A percentile compares a stretch with the other conserved stretches of the same genome.
These are phyloP conservation scores for Columba guinea DNA, from an alignment of 2,797 vertebrate genomes.

Conservation along the genomic window DNA sequence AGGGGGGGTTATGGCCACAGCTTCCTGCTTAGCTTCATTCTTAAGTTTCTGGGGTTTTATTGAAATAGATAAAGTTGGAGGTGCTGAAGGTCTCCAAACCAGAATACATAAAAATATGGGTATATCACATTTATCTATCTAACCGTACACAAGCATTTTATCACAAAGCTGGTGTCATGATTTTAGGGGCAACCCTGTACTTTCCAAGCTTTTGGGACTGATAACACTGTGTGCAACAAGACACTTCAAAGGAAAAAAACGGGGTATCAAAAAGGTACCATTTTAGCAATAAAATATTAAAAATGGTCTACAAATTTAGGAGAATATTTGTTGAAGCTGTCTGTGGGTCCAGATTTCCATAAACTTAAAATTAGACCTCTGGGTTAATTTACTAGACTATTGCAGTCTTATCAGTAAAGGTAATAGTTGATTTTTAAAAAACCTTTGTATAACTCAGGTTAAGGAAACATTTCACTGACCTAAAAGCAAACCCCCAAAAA, in stretches of 20 bases:
- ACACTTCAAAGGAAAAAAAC: not conserved
- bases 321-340: not conserved
- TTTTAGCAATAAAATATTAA: not conserved
- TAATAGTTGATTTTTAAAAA: not conserved
- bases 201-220: not conserved
- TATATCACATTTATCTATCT: not conserved
- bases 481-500: not conserved
- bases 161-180: not conserved
- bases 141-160: not conserved
- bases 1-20: not conserved
- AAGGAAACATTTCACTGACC: not conserved
- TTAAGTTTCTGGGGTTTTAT: not conserved
- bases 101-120: not conserved
- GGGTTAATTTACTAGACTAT: not conserved
- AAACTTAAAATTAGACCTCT: not conserved
- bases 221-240: not conserved
- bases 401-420: not conserved
- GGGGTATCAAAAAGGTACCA: not conserved
- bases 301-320: not conserved
- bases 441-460: not conserved
- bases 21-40: conserved; percentile 18
- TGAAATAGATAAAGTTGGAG: not conserved
- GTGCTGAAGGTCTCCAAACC: not conserved
- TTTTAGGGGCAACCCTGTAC: not conserved
- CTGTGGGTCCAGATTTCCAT: not conserved